phyloP scores from a whole-genome alignment of 1,140 invertebrate species.

The Coenobita brevimanus region DNA sequence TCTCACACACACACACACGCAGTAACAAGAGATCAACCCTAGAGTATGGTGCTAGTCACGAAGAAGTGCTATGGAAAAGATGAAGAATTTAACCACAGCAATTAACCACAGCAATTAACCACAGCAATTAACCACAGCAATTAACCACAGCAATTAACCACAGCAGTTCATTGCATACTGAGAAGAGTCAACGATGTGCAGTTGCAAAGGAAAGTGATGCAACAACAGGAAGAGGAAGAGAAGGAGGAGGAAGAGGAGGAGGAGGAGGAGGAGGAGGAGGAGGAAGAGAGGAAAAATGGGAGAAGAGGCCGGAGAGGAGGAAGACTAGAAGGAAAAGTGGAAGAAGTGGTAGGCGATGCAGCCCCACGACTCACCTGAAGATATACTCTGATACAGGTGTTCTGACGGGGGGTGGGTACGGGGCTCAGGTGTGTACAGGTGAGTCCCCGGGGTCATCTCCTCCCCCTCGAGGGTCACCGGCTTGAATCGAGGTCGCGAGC shows the following conservation, averaged over 20 bases:
- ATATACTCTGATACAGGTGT: slow-evolving; percentile 58
- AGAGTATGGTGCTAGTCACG: no score
- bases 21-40: no score
- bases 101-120: no score
- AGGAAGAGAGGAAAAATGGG: background rate
- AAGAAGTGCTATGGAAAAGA: no score
- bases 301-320: background rate
- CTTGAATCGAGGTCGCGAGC: slow-evolving; percentile 40
- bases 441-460: slow-evolving; percentile 51
- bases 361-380: slow-evolving; percentile 26
- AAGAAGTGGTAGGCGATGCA: background rate
- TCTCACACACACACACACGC: background rate
- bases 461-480: slow-evolving; percentile 49
- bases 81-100: background rate
- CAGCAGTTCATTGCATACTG: no score
- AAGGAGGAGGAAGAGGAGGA: no score
- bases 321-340: background rate
- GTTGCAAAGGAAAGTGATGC: no score
- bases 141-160: no score
- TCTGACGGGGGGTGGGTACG: slow-evolving; percentile 50
- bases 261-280: no score
- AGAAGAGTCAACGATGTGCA: no score
- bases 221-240: no score
- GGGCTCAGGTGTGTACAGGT: slow-evolving; percentile 54
- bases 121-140: no score